Evolutionary conservation across 2,113 vertebrate species (phyloP).

Genomic region (Heptranchias perlo): DNA sequence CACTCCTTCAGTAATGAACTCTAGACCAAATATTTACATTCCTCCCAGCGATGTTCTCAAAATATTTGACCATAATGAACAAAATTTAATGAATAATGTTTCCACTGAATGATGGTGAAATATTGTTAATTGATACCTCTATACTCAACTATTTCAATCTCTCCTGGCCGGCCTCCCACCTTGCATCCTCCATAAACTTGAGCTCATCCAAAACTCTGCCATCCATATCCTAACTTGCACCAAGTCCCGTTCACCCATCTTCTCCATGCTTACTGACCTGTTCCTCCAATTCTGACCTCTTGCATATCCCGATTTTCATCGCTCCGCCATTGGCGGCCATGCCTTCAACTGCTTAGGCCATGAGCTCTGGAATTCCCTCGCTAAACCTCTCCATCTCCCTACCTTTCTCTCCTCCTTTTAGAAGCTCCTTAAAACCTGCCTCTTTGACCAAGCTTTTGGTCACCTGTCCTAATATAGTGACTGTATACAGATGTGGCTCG

Average conservation of each 20-base stretch:
- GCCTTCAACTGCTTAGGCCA: background rate
- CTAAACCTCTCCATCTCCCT: background rate
- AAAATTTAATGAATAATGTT: background rate
- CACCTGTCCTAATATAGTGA: background rate
- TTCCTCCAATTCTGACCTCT: background rate
- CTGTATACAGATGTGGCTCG: too few species aligned
- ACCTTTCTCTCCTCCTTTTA: background rate
- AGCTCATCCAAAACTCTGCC: background rate
- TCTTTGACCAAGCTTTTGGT: background rate
- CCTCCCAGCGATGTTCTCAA: background rate
- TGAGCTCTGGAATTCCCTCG: background rate
- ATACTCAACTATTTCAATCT: background rate
- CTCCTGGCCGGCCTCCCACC: background rate
- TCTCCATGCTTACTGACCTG: background rate
- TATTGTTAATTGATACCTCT: background rate
- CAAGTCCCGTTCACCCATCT: background rate
- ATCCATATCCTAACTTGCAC: background rate
- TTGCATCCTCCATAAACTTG: background rate
- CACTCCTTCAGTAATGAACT: background rate
- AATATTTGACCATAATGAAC: background rate
- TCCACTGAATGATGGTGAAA: background rate
- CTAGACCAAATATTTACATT: conserved; percentile 18
- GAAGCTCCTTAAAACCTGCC: too few species aligned
- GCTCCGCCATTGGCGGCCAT: background rate
- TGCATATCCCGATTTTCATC: background rate